A percentile compares a stretch with the other conserved stretches of the same genome.
phyloP scores from a whole-genome alignment of 2,888 invertebrate genomes.

The Phyllotreta striolata region DNA sequence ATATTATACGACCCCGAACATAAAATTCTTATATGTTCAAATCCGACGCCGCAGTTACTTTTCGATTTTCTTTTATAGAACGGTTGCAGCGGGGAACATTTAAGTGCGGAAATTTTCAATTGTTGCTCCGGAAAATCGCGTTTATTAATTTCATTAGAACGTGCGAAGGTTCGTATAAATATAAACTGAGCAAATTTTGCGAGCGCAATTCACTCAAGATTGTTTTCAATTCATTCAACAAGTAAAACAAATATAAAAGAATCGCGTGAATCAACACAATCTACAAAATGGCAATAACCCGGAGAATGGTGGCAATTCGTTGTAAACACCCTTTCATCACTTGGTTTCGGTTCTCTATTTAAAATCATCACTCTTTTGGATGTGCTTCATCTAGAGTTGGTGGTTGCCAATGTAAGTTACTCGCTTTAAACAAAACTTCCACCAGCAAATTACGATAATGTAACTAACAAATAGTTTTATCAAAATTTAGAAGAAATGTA shows the following conservation, averaged over 20 bases:
- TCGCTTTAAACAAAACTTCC: too few relatives aligned
- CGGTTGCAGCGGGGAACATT: too few relatives aligned
- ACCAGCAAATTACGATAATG: not conserved
- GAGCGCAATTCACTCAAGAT: not conserved
- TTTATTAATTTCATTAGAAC: too few relatives aligned
- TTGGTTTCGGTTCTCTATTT: conserved; percentile 23
- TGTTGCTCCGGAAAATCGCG: too few relatives aligned
- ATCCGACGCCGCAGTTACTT: too few relatives aligned
- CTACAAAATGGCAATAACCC: conserved; percentile 21
- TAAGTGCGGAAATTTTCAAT: too few relatives aligned
- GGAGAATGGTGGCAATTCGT: conserved; percentile 21
- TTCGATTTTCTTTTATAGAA: too few relatives aligned
- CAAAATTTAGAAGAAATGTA: not conserved
- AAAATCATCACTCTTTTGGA: conserved; percentile 34
- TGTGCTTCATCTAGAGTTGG: conserved; percentile 35
- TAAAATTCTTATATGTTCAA: conserved; percentile 25
- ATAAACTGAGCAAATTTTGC: too few relatives aligned
- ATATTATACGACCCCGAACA: conserved; percentile 27
- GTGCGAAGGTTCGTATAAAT: too few relatives aligned
- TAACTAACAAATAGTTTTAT: not conserved
- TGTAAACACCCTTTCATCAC: conserved; percentile 31
- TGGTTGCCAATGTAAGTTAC: not conserved
- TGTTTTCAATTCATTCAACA: conserved; percentile 17
- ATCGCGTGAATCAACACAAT: conserved; percentile 22
- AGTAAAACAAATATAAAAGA: conserved; percentile 21